These are phyloP conservation scores for Cyanoderma ruficeps DNA, from an alignment of 2,113 vertebrate species.

Conservation along the genomic window DNA sequence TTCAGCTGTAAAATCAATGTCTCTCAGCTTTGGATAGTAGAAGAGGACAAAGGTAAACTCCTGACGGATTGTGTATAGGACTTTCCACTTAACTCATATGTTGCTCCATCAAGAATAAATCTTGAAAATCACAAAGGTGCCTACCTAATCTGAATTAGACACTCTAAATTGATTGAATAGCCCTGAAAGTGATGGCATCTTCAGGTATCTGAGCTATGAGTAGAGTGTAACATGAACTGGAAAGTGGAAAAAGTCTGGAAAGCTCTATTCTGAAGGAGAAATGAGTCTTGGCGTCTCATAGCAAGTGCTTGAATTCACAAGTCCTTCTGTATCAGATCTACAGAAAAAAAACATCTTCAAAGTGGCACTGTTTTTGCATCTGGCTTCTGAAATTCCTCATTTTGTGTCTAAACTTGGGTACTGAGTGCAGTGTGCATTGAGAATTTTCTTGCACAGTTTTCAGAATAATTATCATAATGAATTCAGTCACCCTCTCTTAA, in stretches of 20 bases:
- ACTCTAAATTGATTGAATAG: neutral
- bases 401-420: neutral
- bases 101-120: neutral
- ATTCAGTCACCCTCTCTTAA: slow-evolving; percentile 14
- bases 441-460: neutral
- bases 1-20: neutral
- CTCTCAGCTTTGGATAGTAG: neutral
- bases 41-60: neutral
- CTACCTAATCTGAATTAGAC: neutral
- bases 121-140: neutral
- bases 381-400: slow-evolving; percentile 1
- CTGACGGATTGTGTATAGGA: neutral
- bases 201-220: neutral
- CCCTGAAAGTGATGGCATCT: neutral
- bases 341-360: neutral
- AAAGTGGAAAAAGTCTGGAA: neutral
- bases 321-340: neutral
- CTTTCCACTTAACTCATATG: neutral
- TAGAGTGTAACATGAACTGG: neutral
- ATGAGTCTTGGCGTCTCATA: neutral
- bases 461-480: neutral
- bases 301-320: neutral
- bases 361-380: neutral
- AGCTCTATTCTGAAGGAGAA: neutral
- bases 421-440: neutral